These are phyloP conservation scores for Chrysomallon squamiferum DNA, from an alignment of 1,140 invertebrate genomes.

Conservation along the genomic window DNA sequence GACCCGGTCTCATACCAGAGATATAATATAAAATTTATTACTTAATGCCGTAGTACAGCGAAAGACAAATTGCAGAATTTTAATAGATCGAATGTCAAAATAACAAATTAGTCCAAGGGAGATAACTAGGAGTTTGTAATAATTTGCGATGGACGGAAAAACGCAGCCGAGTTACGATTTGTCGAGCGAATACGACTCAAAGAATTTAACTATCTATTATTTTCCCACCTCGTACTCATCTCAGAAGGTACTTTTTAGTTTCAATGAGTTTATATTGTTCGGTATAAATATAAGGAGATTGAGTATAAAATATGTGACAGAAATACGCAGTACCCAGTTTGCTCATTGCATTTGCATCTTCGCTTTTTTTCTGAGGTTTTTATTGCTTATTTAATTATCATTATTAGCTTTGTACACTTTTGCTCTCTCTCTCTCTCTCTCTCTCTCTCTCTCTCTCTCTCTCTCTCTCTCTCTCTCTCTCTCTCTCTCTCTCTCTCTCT, in stretches of 20 bases:
- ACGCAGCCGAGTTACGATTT: not conserved
- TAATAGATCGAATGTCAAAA: too few species aligned
- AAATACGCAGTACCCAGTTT: not conserved
- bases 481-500: too few species aligned
- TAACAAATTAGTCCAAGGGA: too few species aligned
- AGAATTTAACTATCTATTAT: constrained; percentile 39
- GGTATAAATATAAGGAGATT: not conserved
- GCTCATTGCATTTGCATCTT: not conserved
- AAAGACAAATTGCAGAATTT: too few species aligned
- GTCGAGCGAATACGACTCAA: not conserved
- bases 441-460: too few species aligned
- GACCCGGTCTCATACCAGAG: too few species aligned
- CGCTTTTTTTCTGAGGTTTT: not conserved
- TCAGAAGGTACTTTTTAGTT: constrained; percentile 37
- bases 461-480: too few species aligned
- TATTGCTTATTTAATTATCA: too few species aligned
- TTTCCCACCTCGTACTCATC: constrained; percentile 54
- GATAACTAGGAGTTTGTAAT: too few species aligned
- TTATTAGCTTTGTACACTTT: too few species aligned
- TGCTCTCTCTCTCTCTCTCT: not conserved
- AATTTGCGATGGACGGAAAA: not conserved
- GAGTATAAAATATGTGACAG: not conserved
- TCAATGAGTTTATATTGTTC: not conserved
- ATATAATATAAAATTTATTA: too few species aligned
- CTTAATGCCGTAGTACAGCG: too few species aligned